phyloP scores from a whole-genome alignment of 1,140 invertebrate species.

The Zaprionus camerounensis region DNA sequence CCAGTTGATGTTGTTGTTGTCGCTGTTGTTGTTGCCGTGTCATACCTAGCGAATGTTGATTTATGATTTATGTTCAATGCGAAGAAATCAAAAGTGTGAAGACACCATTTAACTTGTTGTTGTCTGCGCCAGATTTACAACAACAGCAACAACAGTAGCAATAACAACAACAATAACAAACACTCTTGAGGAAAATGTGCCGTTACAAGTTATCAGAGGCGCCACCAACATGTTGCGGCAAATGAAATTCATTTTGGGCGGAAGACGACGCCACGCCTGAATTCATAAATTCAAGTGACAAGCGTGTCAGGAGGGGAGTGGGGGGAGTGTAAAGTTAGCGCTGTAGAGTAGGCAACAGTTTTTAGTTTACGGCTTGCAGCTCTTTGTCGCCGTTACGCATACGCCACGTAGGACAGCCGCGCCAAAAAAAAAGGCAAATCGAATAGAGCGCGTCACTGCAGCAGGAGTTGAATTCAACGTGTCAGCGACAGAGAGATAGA shows the following conservation, averaged over 20 bases:
- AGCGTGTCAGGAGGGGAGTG: background rate
- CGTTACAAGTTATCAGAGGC: constrained; percentile 26
- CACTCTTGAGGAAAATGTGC: constrained; percentile 3
- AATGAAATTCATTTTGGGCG: constrained; percentile 31
- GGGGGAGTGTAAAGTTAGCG: background rate
- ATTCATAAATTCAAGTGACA: constrained; percentile 34
- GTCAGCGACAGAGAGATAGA: background rate
- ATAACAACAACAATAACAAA: background rate
- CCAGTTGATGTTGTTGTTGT: constrained; percentile 1
- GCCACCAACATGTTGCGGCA: constrained; percentile 33
- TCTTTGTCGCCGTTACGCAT: constrained; percentile 28
- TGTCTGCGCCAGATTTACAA: constrained; percentile 21
- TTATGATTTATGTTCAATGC: constrained; percentile 21
- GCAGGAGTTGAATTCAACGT: constrained; percentile 16
- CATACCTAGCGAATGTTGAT: constrained; percentile 40
- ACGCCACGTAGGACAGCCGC: constrained; percentile 21
- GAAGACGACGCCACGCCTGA: background rate
- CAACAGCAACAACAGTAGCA: background rate
- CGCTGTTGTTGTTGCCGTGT: constrained; percentile 6
- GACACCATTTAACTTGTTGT: constrained; percentile 41
- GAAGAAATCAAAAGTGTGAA: constrained; percentile 41
- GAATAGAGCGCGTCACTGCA: constrained; percentile 4
- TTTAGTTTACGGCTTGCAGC: constrained; percentile 5
- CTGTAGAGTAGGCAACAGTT: constrained; percentile 46
- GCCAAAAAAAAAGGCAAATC: constrained; percentile 26